Evolutionary conservation across 2,888 invertebrate species (phyloP).

Genomic region (Nudaria mundana): DNA sequence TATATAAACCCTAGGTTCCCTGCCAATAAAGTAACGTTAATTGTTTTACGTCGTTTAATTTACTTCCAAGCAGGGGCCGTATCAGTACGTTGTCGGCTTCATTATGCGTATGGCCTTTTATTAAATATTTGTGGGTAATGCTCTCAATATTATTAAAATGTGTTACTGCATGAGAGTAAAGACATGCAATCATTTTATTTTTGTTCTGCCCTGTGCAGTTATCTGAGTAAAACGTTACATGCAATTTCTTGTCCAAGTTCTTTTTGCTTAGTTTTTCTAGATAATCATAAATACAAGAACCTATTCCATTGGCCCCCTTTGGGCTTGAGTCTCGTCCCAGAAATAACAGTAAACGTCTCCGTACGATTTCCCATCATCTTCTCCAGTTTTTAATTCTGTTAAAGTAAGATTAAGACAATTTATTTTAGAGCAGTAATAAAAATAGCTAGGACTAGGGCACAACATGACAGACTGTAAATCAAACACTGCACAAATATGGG

Average conservation of each 20-base stretch:
- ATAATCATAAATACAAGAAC: constrained; percentile 3
- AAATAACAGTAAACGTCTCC: too few species aligned
- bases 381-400: constrained; percentile 3
- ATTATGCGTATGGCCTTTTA: too few species aligned
- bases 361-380: constrained; percentile 2
- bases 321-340: constrained; percentile 2
- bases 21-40: too few species aligned
- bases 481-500: constrained; percentile 2
- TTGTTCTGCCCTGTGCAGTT: constrained; percentile 5
- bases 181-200: constrained; percentile 5
- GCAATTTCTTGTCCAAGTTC: background rate
- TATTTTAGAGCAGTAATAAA: constrained; percentile 2
- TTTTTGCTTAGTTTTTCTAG: background rate
- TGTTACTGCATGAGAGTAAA: too few species aligned
- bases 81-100: too few species aligned
- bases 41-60: too few species aligned
- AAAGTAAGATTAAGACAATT: constrained; percentile 5
- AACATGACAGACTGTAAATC: constrained; percentile 1
- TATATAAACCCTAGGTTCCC: too few species aligned
- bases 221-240: constrained; percentile 6
- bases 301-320: constrained; percentile 5
- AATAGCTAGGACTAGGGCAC: background rate
- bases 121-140: too few species aligned
- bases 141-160: too few species aligned
- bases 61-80: too few species aligned